Conservation (phyloP, 1,140 invertebrate species). For the Leptopilina clavipes region DNA sequence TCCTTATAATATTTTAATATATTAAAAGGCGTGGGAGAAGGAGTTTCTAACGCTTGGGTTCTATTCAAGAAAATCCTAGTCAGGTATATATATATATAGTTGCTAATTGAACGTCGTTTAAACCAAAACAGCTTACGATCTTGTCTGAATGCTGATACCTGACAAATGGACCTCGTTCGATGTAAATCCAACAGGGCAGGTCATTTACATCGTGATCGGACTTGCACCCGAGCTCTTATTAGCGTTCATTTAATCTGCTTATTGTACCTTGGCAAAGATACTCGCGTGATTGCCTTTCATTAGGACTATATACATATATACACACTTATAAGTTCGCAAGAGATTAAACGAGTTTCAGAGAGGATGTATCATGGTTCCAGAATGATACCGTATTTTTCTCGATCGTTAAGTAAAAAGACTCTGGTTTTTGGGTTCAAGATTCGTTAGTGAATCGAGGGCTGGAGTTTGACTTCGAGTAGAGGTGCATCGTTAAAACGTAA, state of each 20-base stretch:
- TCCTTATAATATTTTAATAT: constrained; percentile 33
- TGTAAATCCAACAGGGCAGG: constrained; percentile 29
- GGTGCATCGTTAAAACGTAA: constrained; percentile 14
- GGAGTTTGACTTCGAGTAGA: background rate
- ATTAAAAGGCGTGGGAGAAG: constrained; percentile 30
- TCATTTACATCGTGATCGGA: constrained; percentile 29
- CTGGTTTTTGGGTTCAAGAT: constrained; percentile 11
- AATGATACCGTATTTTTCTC: constrained; percentile 37
- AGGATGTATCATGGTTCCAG: constrained; percentile 8
- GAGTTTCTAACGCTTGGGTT: constrained; percentile 30
- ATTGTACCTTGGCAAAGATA: constrained; percentile 7
- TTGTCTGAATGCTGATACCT: constrained; percentile 23
- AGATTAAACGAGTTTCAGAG: constrained; percentile 12
- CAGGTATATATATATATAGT: constrained; percentile 9
- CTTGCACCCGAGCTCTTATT: constrained; percentile 16
- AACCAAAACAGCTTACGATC: constrained; percentile 30
- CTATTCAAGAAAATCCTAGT: constrained; percentile 34
- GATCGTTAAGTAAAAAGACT: constrained; percentile 37
- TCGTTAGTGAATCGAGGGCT: constrained; percentile 28
- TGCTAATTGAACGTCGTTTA: constrained; percentile 31
- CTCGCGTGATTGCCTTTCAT: constrained; percentile 46
- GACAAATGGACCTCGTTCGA: constrained; percentile 27
- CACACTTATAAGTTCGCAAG: constrained; percentile 15
- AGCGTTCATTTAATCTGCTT: constrained; percentile 24
- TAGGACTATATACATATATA: constrained; percentile 4